Percentiles rank a stretch among this genome's conserved stretches.
Evolutionary conservation across 2,888 invertebrate genomes (phyloP).

Genomic region (Pinctada fucata): DNA sequence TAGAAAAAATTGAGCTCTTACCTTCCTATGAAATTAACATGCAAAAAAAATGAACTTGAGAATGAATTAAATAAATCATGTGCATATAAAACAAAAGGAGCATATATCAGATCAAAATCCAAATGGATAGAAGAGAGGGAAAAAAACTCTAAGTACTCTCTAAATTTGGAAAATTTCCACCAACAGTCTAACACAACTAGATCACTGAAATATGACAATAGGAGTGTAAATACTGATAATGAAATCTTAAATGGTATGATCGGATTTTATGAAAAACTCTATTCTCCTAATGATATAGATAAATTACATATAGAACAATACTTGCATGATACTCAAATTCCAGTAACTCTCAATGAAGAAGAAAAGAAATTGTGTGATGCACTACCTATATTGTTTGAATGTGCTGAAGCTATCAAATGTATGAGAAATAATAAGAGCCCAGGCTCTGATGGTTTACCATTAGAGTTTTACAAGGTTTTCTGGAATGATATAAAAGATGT

Average conservation of each 20-base stretch:
- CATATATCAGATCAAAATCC: conserved; percentile 8
- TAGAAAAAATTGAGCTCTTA: conserved; percentile 6
- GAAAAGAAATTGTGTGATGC: conserved; percentile 6
- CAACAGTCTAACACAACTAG: not conserved
- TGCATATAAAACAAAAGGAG: conserved; percentile 2
- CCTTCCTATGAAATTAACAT: too few relatives aligned
- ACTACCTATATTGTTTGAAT: not conserved
- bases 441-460: conserved; percentile 8
- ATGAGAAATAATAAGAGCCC: conserved; percentile 7
- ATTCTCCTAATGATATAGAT: not conserved
- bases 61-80: not conserved
- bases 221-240: not conserved
- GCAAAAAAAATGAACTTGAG: conserved; percentile 2
- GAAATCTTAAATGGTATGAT: conserved; percentile 2
- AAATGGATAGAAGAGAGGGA: conserved; percentile 21
- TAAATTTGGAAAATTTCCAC: conserved; percentile 7
- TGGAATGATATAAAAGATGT: conserved; percentile 4
- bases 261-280: conserved; percentile 3
- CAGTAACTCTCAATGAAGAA: not conserved
- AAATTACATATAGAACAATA: not conserved
- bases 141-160: conserved; percentile 13
- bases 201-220: conserved; percentile 1
- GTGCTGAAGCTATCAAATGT: conserved; percentile 1
- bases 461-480: conserved; percentile 15
- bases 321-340: not conserved